Evolutionary conservation across 2,113 vertebrate species (phyloP).

Genomic region (Helogale parvula): DNA sequence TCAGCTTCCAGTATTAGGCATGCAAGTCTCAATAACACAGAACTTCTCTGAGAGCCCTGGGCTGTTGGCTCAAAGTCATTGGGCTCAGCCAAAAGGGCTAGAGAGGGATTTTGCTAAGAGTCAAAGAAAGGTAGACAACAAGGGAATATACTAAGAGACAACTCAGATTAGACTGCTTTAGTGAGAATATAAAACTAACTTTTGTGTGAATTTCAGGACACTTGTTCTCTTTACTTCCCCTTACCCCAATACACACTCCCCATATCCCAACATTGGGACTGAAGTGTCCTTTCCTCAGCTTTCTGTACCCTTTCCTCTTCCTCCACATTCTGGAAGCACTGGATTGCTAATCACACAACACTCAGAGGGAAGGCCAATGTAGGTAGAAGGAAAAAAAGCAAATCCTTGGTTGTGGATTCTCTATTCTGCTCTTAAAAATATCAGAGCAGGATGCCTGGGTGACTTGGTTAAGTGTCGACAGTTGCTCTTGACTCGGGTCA

Average conservation of each 20-base stretch:
- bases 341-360: not conserved
- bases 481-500: too few species aligned
- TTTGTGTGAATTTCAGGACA: not conserved
- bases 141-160: not conserved
- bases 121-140: not conserved
- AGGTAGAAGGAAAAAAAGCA: not conserved
- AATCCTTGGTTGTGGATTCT: not conserved
- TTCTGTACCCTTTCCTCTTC: not conserved
- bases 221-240: too few species aligned
- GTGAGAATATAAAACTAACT: not conserved
- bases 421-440: not conserved
- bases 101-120: not conserved
- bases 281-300: not conserved
- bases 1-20: not conserved
- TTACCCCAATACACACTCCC: not conserved
- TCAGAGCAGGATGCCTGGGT: not conserved
- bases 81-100: not conserved
- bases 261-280: not conserved
- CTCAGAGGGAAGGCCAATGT: not conserved
- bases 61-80: not conserved
- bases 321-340: not conserved
- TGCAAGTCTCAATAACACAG: not conserved
- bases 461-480: too few species aligned
- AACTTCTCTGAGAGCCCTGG: not conserved
- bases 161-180: not conserved